Evolutionary conservation across 2,888 invertebrate species (phyloP).

Genomic region (Drosophila longiperda): DNA sequence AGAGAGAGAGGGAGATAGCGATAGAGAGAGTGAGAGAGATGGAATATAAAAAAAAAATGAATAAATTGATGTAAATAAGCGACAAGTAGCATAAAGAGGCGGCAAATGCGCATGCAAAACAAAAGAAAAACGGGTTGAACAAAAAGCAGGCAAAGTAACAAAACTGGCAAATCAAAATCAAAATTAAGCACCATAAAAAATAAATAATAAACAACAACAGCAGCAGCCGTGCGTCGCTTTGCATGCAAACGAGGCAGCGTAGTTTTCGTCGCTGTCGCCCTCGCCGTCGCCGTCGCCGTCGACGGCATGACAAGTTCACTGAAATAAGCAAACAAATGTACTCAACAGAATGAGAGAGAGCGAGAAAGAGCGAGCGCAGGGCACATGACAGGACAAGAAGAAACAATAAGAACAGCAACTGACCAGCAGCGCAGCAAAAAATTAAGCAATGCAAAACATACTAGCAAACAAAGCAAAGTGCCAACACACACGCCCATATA

Average conservation of each 20-base stretch:
- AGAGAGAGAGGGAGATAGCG: too few species aligned
- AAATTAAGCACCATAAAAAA: slow-evolving; percentile 46
- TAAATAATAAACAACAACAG: slow-evolving; percentile 11
- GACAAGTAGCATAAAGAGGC: slow-evolving; percentile 56
- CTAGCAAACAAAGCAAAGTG: slow-evolving; percentile 55
- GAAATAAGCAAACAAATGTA: slow-evolving; percentile 54
- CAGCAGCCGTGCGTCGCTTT: slow-evolving; percentile 36
- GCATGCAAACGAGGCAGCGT: slow-evolving; percentile 66
- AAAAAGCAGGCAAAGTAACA: slow-evolving; percentile 6
- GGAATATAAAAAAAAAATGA: slow-evolving; percentile 56
- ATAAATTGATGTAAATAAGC: slow-evolving; percentile 75
- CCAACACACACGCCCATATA: slow-evolving; percentile 36
- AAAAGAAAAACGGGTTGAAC: slow-evolving; percentile 20
- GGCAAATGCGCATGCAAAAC: slow-evolving; percentile 49
- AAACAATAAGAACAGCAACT: slow-evolving; percentile 35
- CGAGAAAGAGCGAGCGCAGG: slow-evolving; percentile 21
- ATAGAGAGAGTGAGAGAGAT: too few species aligned
- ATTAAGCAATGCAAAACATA: slow-evolving; percentile 57
- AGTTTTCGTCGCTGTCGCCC: slow-evolving; percentile 6
- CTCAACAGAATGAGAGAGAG: slow-evolving; percentile 6
- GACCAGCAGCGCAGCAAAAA: slow-evolving; percentile 51
- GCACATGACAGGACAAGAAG: slow-evolving; percentile 22
- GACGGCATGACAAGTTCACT: slow-evolving; percentile 72
- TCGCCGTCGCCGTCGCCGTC: slow-evolving; percentile 30
- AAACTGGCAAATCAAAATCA: slow-evolving; percentile 62